Evolutionary conservation across 2,797 vertebrate genomes (phyloP), one percentile per base, ranked within the genome.

Genomic region (Acanthurus leucopareius): DNA sequence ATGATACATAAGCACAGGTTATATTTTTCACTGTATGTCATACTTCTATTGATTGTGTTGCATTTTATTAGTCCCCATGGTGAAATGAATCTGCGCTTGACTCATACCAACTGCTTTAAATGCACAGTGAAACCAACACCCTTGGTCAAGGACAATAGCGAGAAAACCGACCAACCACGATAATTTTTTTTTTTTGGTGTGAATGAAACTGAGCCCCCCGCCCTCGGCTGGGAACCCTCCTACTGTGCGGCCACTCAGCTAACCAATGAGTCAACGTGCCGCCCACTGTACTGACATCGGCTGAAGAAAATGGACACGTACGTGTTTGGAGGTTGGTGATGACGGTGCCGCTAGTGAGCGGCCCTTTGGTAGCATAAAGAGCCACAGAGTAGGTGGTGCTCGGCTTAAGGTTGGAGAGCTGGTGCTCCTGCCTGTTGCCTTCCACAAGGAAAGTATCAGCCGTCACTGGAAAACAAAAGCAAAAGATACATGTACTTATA

Each of bases 381-480:
- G 96, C 95, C 7, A 97, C 94, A 0, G 96, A 96, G 86, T 99
- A 99, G 82, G 91, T 94, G 77, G 98, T 99, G 73, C 94, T 97
- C 4, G 98, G 98, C 58, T 96, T 93, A n/a, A 99, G 96, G 77
- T 94, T 95, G 72, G 94, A 95, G 59, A 99, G 93, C 90, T 97
- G 96, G 84, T 97, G 95, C 82, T 98, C 96, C 85, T 97, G 97
- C 70, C 88, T 96, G 89, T 85, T 90, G 53, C 98, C 98, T 56
- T 98, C 97, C 83, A 98, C 97, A 0, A 99, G 91, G 87, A 99
- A 96, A 25, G 97, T 99, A 83, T 99, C 96, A 53, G 97, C 97
- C n/a, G 96, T 95, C 82, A 95, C 98, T 99, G 87, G 87, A 79
- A 79, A 73, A 72, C 42, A 87, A 7, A 69, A 38, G 40, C 1